These are phyloP conservation scores for Trypoxylus dichotomus DNA, from an alignment of 1,140 invertebrate species.

Conservation along the genomic window DNA sequence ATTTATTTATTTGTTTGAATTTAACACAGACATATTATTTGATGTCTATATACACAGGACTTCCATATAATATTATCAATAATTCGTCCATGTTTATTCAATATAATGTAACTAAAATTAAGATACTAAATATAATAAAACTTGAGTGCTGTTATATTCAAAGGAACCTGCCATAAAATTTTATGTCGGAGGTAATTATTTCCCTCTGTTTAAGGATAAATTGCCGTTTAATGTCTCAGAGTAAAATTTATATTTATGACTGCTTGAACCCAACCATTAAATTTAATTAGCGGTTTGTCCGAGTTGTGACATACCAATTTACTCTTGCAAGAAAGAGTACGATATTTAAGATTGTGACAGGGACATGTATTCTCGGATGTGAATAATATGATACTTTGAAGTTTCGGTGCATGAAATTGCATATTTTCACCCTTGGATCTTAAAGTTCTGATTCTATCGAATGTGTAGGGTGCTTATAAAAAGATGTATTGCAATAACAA, in stretches of 20 bases:
- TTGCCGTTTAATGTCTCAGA: background rate
- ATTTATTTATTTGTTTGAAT: too few species aligned
- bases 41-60: too few species aligned
- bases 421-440: too few species aligned
- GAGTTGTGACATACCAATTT: background rate
- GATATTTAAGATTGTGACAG: background rate
- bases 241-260: constrained; percentile 1
- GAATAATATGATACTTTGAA: too few species aligned
- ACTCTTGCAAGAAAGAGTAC: background rate
- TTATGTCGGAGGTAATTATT: background rate
- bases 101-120: background rate
- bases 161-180: background rate
- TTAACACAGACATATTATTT: too few species aligned
- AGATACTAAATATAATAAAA: background rate
- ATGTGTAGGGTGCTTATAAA: too few species aligned
- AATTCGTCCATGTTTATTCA: background rate
- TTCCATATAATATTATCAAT: too few species aligned
- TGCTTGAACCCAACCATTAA: background rate
- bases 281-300: background rate
- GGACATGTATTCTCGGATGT: background rate
- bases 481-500: too few species aligned
- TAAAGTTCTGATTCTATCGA: too few species aligned
- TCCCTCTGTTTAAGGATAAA: background rate
- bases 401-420: too few species aligned
- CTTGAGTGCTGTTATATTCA: background rate